Conservation (phyloP, 30 jellyfish, hydroid and myxozoan species). For the Nemopilema nomurai region DNA sequence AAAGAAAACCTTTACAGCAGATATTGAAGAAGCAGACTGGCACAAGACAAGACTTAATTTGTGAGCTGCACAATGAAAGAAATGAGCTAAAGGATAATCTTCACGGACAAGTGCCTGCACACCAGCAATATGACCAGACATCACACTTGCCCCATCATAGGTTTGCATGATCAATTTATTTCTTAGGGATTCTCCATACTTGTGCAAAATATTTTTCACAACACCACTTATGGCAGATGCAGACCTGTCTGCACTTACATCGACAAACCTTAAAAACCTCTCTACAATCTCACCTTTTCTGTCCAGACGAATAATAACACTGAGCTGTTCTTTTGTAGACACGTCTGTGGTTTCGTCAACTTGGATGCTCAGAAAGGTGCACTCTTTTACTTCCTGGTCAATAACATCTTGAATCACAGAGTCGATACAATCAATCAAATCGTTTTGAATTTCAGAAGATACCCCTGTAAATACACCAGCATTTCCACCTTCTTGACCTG, state of each 20-base stretch:
- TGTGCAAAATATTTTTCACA: constrained; percentile 21
- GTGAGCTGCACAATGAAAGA: constrained; percentile 59
- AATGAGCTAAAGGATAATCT: constrained; percentile 38
- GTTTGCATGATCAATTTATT: constrained; percentile 50
- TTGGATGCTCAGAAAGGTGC: constrained; percentile 50
- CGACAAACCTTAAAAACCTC: constrained; percentile 42
- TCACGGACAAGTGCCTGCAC: constrained; percentile 38
- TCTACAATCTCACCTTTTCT: constrained; percentile 42
- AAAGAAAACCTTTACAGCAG: constrained; percentile 52
- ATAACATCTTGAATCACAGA: constrained; percentile 14
- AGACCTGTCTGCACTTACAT: constrained; percentile 52
- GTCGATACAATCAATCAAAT: constrained; percentile 25
- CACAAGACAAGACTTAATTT: constrained; percentile 44
- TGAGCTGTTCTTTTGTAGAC: constrained; percentile 40
- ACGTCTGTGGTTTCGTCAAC: constrained; percentile 61
- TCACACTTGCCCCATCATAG: constrained; percentile 35
- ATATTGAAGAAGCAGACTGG: constrained; percentile 46
- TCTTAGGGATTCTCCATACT: constrained; percentile 22
- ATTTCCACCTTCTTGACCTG: constrained; percentile 20
- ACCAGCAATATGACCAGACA: constrained; percentile 49
- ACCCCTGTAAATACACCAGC: constrained; percentile 52
- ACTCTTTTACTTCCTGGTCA: constrained; percentile 32
- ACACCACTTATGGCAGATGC: constrained; percentile 45
- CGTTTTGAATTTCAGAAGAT: constrained; percentile 46
- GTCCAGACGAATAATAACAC: constrained; percentile 49